These are phyloP conservation scores for Piprites chloris DNA, from an alignment of 2,113 vertebrate species.

Conservation along the genomic window DNA sequence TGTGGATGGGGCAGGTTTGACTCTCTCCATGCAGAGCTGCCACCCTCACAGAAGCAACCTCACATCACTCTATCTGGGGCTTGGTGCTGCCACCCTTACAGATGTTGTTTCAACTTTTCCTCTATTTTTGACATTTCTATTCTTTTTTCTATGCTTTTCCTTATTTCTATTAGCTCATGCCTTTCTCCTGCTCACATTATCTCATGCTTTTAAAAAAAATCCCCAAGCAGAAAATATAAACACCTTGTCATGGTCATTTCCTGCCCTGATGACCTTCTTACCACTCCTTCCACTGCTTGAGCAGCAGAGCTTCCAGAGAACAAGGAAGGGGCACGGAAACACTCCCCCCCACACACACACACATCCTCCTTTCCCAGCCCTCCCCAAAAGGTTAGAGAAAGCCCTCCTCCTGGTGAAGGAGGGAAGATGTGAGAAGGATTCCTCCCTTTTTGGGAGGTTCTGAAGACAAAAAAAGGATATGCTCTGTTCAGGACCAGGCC, in stretches of 20 bases:
- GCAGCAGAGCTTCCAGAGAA: not conserved
- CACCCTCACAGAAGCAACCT: not conserved
- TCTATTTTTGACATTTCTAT: not conserved
- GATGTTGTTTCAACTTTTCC: not conserved
- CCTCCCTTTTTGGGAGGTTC: not conserved
- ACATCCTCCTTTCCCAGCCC: too few species aligned
- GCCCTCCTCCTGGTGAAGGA: not conserved
- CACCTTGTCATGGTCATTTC: not conserved
- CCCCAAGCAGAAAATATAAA: not conserved
- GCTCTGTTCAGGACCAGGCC: not conserved
- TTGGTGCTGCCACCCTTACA: not conserved
- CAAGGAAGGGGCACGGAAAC: not conserved
- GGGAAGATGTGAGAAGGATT: not conserved
- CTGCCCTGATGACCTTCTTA: not conserved
- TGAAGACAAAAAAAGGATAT: not conserved
- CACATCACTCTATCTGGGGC: accelerated
- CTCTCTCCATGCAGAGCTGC: not conserved
- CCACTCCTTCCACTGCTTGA: not conserved
- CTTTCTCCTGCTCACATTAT: not conserved
- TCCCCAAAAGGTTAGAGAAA: not conserved
- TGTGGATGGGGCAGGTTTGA: not conserved
- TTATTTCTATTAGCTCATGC: not conserved
- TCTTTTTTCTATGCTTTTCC: not conserved
- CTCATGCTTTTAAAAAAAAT: not conserved
- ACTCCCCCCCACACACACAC: accelerated